These are phyloP conservation scores for Barypeithes pellucidus DNA, from an alignment of 2,888 invertebrate genomes.

Conservation along the genomic window DNA sequence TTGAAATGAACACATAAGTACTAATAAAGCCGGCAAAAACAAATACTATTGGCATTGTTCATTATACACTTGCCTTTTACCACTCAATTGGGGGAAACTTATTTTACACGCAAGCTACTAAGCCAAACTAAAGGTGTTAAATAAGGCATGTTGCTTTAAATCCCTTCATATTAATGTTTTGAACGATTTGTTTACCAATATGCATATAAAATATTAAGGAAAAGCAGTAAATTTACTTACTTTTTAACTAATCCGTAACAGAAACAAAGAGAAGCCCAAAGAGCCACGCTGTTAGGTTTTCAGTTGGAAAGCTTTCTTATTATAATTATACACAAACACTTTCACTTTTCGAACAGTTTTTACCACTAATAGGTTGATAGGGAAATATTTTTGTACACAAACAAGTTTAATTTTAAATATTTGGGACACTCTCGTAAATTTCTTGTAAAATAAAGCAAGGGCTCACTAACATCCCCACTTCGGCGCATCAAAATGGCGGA, in stretches of 20 bases:
- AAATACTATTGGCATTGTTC: constrained; percentile 34
- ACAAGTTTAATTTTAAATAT: constrained; percentile 65
- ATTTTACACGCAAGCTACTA: constrained; percentile 53
- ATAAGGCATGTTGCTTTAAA: constrained; percentile 43
- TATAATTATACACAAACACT: constrained; percentile 66
- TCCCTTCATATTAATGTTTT: constrained; percentile 7
- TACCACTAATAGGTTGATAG: constrained; percentile 60
- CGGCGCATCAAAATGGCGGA: constrained; percentile 70
- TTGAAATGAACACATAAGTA: constrained; percentile 1
- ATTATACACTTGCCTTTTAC: constrained; percentile 46
- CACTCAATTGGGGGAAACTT: constrained; percentile 48
- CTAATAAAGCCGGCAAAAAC: constrained; percentile 33
- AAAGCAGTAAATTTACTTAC: constrained; percentile 64
- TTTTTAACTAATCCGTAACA: constrained; percentile 67
- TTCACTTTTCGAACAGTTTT: constrained; percentile 62
- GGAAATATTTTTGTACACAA: constrained; percentile 62
- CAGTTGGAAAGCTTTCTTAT: constrained; percentile 66
- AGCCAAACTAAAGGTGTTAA: constrained; percentile 49
- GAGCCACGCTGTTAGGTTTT: constrained; percentile 71
- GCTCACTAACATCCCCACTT: constrained; percentile 70
- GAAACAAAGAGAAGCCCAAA: constrained; percentile 70
- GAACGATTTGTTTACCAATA: neutral
- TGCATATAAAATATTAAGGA: constrained; percentile 36
- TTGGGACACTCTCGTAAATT: constrained; percentile 68
- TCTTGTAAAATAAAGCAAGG: constrained; percentile 68